A percentile compares a stretch with the other conserved stretches of the same genome.
Evolutionary conservation across 2,888 invertebrate species (phyloP).

Genomic region (Bembecia ichneumoniformis): DNA sequence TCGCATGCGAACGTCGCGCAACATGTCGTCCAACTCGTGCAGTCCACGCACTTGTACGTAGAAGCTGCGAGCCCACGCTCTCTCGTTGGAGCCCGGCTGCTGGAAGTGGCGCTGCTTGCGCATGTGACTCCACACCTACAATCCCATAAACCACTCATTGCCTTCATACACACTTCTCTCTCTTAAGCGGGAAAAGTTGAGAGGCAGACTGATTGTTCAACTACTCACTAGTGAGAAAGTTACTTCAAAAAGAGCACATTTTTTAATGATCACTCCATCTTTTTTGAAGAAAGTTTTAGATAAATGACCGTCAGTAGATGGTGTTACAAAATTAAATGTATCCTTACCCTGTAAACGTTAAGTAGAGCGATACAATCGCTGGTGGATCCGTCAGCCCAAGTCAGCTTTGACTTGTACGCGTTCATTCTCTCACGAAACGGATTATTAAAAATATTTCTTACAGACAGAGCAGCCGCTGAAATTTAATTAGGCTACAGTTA

Average conservation of each 20-base stretch:
- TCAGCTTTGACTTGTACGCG: slow-evolving; percentile 81
- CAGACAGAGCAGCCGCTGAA: slow-evolving; percentile 84
- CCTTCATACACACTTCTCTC: too few relatives aligned
- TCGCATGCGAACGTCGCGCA: slow-evolving; percentile 78
- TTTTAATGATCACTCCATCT: too few relatives aligned
- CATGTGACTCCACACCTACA: slow-evolving; percentile 78
- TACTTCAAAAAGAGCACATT: too few relatives aligned
- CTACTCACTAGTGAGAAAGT: too few relatives aligned
- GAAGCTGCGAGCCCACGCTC: slow-evolving; percentile 78
- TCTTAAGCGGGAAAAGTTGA: too few relatives aligned
- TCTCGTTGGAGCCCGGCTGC: slow-evolving; percentile 52
- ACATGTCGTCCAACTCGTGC: slow-evolving; percentile 79
- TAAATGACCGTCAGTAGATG: not conserved
- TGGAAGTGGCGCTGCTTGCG: slow-evolving; percentile 73
- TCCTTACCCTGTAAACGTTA: slow-evolving; percentile 81
- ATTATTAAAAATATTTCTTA: slow-evolving; percentile 84
- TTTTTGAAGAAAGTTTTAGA: too few relatives aligned
- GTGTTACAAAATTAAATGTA: too few relatives aligned
- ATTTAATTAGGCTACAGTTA: not conserved
- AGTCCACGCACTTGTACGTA: slow-evolving; percentile 81
- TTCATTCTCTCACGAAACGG: slow-evolving; percentile 79
- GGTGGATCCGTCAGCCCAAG: slow-evolving; percentile 85
- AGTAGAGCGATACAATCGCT: slow-evolving; percentile 89
- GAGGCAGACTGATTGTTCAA: too few relatives aligned
- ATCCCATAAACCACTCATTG: too few relatives aligned